These are phyloP conservation scores for Thalassophryne amazonica DNA, from an alignment of 2,797 vertebrate species.

Conservation along the genomic window DNA sequence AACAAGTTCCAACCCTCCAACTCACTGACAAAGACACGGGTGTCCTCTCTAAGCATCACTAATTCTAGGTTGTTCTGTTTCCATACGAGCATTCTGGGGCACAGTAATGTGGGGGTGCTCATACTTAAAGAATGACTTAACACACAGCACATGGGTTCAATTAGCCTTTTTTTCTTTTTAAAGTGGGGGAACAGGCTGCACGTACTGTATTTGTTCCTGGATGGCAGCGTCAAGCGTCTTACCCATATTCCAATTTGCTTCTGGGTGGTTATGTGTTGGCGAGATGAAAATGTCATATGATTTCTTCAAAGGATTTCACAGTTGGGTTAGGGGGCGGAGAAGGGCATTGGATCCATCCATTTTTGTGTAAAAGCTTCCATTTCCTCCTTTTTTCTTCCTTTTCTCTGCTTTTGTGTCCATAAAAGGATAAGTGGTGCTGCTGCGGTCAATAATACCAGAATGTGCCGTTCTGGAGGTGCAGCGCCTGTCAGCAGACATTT, in stretches of 20 bases:
- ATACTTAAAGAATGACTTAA: conserved; percentile 61
- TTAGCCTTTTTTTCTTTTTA: conserved; percentile 34
- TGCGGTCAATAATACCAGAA: conserved; percentile 9
- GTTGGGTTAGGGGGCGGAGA: background rate
- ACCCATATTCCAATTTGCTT: background rate
- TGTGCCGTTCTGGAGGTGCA: background rate
- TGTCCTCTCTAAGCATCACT: conserved; percentile 56
- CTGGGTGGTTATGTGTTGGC: background rate
- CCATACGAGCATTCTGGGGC: conserved; percentile 59
- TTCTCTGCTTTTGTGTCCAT: background rate
- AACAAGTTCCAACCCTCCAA: conserved; percentile 34
- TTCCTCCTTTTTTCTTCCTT: background rate
- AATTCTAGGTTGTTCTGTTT: conserved; percentile 39
- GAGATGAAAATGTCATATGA: background rate
- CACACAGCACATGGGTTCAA: conserved; percentile 57
- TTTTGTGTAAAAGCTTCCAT: background rate
- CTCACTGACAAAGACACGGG: conserved; percentile 66
- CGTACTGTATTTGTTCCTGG: conserved; percentile 9
- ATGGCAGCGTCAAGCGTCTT: background rate
- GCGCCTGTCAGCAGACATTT: background rate
- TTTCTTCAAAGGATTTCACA: conserved; percentile 3
- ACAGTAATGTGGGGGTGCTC: conserved; percentile 44
- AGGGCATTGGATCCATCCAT: background rate
- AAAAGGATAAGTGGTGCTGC: conserved; percentile 19
- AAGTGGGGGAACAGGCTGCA: conserved; percentile 3